Conservation (phyloP, 2,113 vertebrate genomes). For the Pseudonaja textilis region DNA sequence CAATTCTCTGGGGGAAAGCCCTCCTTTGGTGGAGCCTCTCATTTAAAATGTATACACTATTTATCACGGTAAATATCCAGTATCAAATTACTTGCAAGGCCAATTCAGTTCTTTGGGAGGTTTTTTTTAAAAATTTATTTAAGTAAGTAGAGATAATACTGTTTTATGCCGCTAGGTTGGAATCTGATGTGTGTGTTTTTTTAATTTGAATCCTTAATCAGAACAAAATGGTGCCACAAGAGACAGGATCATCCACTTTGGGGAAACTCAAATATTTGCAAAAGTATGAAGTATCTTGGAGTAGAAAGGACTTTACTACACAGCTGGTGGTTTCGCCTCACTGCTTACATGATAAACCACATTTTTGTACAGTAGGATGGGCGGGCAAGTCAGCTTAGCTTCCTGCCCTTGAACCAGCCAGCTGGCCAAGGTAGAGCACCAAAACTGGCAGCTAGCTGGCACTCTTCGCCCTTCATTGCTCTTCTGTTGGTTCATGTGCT, state of each 20-base stretch:
- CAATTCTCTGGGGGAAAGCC: too few relatives aligned
- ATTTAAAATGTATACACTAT: not conserved
- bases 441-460: not conserved
- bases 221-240: not conserved
- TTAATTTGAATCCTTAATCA: not conserved
- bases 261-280: not conserved
- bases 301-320: not conserved
- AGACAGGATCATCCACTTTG: not conserved
- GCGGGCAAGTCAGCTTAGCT: not conserved
- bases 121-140: not conserved
- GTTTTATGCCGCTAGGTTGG: not conserved
- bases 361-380: not conserved
- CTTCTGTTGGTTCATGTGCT: not conserved
- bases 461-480: not conserved
- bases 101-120: not conserved
- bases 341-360: not conserved
- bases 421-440: not conserved
- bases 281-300: not conserved
- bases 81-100: not conserved
- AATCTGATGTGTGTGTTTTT: not conserved
- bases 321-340: not conserved
- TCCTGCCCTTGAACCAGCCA: not conserved
- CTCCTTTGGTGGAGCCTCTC: too few relatives aligned
- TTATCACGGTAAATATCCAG: too few relatives aligned
- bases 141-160: not conserved